Base-by-base conservation (phyloP, 1,140 invertebrate species). In the Brachionus asplanchnoidis region DNA sequence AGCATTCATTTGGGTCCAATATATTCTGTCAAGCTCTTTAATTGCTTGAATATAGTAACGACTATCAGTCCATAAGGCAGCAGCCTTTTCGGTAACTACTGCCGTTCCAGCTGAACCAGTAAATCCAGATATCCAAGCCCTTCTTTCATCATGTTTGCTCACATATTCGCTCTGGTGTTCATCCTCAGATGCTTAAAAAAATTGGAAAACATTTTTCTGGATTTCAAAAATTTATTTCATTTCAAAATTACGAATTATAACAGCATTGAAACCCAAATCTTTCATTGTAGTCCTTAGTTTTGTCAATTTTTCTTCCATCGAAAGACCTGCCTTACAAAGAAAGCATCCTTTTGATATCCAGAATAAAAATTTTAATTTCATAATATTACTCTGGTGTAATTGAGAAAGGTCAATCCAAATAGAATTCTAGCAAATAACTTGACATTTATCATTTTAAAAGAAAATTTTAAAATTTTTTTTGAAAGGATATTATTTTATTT, bases 21-120 rank as follows among this genome's bases (percentile, higher is more conserved):
- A 75, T 14, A 88, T 87, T 86, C 87, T 89, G 82, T 90, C 89
- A 8, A 90, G 85, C 20, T 87, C 75, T 50, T 87, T 85, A 23
- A 88, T 89, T 0, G 89, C 91, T 86, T 99, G 95, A 26, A 95
- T 90, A 88, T 94, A 96, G 88, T 99, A 99, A 20, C 97, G 91
- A 0, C 96, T 96, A 90, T 99, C 97, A 0, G 97, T 98, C 97
- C 97, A 99, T 1, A 99, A 87, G 11, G 95, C 91, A 0, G 96
- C 95, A 42, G 93, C 88, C 0, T 92, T 89, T 4, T 90, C 87
- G 0, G 95, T 96, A 9, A 99, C 91, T 32, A 98, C 91, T 0
- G 94, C 95, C 0, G 93, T 95, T 14, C 95, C 91, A 89, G 50
- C 28, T 50, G 80, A 84, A 46, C 80, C 80, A n/a, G 60, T 44